Evolutionary conservation across 2,113 vertebrate species (phyloP).

Genomic region (Baryphthengus martii): DNA sequence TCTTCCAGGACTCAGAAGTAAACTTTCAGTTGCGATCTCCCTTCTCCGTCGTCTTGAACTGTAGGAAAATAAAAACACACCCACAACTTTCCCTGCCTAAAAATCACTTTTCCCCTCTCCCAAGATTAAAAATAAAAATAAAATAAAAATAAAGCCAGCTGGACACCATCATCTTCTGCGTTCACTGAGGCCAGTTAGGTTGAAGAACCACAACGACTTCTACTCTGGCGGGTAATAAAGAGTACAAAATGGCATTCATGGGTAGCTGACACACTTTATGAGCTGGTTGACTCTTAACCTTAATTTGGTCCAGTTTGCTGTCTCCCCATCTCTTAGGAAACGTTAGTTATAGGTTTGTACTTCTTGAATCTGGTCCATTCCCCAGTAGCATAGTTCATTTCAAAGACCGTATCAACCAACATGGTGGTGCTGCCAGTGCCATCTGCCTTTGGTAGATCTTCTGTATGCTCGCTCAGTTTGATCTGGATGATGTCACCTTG

Average conservation of each 20-base stretch:
- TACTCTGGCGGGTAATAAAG: conserved; percentile 21
- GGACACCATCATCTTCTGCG: not conserved
- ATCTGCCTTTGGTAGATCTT: conserved; percentile 91
- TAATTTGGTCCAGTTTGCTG: conserved; percentile 37
- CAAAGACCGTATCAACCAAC: conserved; percentile 98
- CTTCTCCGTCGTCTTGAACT: not conserved
- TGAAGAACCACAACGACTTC: not conserved
- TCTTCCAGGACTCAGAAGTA: not conserved
- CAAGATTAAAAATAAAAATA: not conserved
- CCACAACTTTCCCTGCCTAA: not conserved
- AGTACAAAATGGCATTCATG: conserved; percentile 40
- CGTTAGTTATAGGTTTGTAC: conserved; percentile 97
- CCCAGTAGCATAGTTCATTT: conserved; percentile 99
- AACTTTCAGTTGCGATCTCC: not conserved
- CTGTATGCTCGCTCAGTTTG: conserved; percentile 97
- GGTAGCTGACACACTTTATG: conserved; percentile 32
- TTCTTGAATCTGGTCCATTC: conserved; percentile 99
- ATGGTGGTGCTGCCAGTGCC: conserved; percentile 98
- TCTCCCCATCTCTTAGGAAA: conserved; percentile 78
- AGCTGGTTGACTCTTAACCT: conserved; percentile 34
- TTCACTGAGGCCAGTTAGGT: not conserved
- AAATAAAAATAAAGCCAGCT: not conserved
- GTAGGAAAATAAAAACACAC: not conserved
- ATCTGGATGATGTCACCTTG: conserved; percentile 99
- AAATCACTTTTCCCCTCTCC: not conserved